Evolutionary conservation across 2,888 invertebrate species (phyloP).

Genomic region (Lacanobia oleracea): DNA sequence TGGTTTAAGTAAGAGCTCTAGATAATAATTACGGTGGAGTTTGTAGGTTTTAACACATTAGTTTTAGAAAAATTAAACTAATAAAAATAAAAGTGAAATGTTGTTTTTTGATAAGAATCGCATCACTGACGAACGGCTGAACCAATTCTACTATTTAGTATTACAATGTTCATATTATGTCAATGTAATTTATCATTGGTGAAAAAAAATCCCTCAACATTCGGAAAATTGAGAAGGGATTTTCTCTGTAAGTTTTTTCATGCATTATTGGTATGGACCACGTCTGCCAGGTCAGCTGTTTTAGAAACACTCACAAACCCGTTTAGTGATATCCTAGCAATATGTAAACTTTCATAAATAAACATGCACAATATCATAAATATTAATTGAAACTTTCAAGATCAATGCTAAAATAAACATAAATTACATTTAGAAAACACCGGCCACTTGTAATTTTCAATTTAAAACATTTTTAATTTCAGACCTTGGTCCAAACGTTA

Average conservation of each 20-base stretch:
- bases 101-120: too few relatives aligned
- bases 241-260: too few relatives aligned
- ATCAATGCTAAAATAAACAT: constrained; percentile 16
- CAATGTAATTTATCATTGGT: not conserved
- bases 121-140: too few relatives aligned
- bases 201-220: not conserved
- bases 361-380: not conserved
- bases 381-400: constrained; percentile 23
- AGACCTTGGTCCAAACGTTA: constrained; percentile 52
- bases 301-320: not conserved
- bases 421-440: constrained; percentile 1
- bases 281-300: not conserved
- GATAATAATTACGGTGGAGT: constrained; percentile 3
- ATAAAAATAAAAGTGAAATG: not conserved
- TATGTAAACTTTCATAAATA: constrained; percentile 11
- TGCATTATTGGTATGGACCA: too few relatives aligned
- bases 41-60: not conserved
- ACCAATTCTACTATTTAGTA: not conserved
- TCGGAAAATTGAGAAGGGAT: too few relatives aligned
- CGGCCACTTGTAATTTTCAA: not conserved
- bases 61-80: not conserved
- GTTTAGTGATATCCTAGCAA: not conserved
- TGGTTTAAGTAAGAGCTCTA: constrained; percentile 35
- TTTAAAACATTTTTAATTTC: constrained; percentile 17
- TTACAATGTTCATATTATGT: not conserved